Percentiles rank a stretch among this genome's conserved stretches.
phyloP scores from a whole-genome alignment of 2,797 vertebrate species.

The Diplodus puntazzo region DNA sequence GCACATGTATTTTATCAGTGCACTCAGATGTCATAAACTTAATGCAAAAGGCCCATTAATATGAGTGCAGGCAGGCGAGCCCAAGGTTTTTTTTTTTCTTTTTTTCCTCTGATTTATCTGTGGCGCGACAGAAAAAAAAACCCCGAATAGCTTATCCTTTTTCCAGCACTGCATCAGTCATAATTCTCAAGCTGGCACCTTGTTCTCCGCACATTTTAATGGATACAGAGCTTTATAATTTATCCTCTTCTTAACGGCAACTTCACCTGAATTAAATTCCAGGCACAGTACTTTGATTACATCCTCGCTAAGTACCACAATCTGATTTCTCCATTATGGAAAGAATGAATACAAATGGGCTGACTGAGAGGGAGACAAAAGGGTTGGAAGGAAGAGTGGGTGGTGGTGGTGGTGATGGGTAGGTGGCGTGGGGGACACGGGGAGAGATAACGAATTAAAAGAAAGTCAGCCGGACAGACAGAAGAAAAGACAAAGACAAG shows the following conservation, averaged over 20 bases:
- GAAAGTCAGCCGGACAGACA: conserved; percentile 28
- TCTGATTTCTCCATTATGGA: conserved; percentile 59
- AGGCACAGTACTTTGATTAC: conserved; percentile 58
- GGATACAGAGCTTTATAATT: conserved; percentile 56
- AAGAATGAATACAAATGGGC: conserved; percentile 60
- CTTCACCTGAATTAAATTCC: conserved; percentile 67
- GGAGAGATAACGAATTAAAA: conserved; percentile 49
- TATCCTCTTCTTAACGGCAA: conserved; percentile 59
- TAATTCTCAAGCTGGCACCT: conserved; percentile 66
- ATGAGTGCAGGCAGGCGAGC: conserved; percentile 49
- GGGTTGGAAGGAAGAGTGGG: background rate
- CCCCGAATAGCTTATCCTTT: conserved; percentile 53
- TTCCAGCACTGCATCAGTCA: conserved; percentile 63
- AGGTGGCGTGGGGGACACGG: background rate
- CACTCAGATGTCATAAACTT: conserved; percentile 74
- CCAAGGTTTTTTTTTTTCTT: conserved; percentile 32
- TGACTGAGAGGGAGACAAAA: conserved; percentile 35
- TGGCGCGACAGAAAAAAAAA: conserved; percentile 29
- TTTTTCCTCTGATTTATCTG: conserved; percentile 69
- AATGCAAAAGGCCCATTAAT: conserved; percentile 73
- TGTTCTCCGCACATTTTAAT: conserved; percentile 54
- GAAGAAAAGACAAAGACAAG: conserved; percentile 33
- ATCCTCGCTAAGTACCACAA: conserved; percentile 58
- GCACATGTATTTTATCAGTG: conserved; percentile 62
- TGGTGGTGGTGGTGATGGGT: too few species aligned